Base-by-base conservation (phyloP, 2,113 vertebrate genomes). In the Grus americana region DNA sequence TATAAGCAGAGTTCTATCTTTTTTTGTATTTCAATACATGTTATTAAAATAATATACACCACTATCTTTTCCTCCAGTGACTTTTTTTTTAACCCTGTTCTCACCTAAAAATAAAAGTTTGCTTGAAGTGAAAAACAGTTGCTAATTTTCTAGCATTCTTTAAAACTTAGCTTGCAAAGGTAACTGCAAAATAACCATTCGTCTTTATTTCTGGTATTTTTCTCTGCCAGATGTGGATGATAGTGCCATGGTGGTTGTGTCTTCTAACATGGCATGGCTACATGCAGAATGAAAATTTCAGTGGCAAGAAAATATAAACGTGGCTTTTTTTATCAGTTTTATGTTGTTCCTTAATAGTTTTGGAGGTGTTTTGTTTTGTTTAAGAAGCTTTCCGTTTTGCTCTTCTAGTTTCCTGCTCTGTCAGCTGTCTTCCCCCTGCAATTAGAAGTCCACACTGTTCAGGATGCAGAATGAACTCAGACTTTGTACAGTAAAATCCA, bases 361-460 rank as follows among this genome's bases (percentile, higher is more conserved):
- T 75, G n/a, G n/a, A 49, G 62, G 49, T n/a, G 18, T 5, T 84
- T 79, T 50, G 3, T n/a, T 79, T 42, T 65, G 24, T 22, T 68
- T 85, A 38, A 86, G 47, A 85, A 86, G 10, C 30, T 81, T 86
- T 44, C 24, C 7, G 11, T 75, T 74, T 79, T 85, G 55, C 68
- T 57, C 46, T 66, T 86, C 46, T 42, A 18, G 44, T 86, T 90
- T 71, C 46, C 58, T 78, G 57, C 44, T 74, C 36, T 63, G 15
- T 59, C 81, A 71, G 24, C 55, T 90, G 65, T n/a, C n/a, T 81
- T 81, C 34, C 32, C 42, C 18, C 30, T 65, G 50, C 50, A 52
- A 6, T 27, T 2, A 1, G 20, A 65, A 47, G 12, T 52, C 30
- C 11, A 5, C 13, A 1, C 21, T 67, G 46, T 36, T 34, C 0